Evolutionary conservation across 2,888 invertebrate genomes (phyloP).

Genomic region (Sphaerophoria taeniata): DNA sequence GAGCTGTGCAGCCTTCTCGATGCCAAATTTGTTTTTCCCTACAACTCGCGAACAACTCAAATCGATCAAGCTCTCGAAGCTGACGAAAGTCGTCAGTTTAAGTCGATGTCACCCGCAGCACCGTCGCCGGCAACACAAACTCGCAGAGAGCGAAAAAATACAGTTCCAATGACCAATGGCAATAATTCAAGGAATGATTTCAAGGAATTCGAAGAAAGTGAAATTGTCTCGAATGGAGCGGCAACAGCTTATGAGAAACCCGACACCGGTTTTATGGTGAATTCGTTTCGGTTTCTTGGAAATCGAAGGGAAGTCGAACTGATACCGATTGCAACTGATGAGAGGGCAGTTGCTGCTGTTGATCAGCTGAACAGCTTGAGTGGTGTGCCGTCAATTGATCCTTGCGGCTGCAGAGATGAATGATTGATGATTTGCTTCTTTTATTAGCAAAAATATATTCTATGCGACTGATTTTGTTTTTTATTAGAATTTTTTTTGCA

Average conservation of each 20-base stretch:
- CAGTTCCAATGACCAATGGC: constrained; percentile 6
- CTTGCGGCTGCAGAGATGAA: constrained; percentile 58
- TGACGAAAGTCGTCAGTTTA: constrained; percentile 79
- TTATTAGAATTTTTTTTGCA: constrained; percentile 18
- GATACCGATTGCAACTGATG: constrained; percentile 79
- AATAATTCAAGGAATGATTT: not conserved
- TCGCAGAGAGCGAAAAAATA: not conserved
- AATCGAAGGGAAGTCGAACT: constrained; percentile 81
- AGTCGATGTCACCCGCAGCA: constrained; percentile 33
- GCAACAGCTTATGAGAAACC: constrained; percentile 80
- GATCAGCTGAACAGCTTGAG: constrained; percentile 20
- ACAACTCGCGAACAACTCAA: constrained; percentile 77
- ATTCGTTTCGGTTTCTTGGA: constrained; percentile 79
- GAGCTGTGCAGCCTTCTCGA: constrained; percentile 82
- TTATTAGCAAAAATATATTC: constrained; percentile 4
- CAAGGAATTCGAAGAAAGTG: constrained; percentile 97
- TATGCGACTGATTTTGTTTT: constrained; percentile 58
- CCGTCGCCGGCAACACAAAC: no score
- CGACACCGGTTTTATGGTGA: constrained; percentile 80
- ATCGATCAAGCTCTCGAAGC: constrained; percentile 83
- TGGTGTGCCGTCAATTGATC: constrained; percentile 63
- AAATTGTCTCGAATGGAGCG: constrained; percentile 24
- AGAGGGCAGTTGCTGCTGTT: constrained; percentile 73
- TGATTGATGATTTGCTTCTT: constrained; percentile 11
- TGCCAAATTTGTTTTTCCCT: constrained; percentile 80